phyloP scores from a whole-genome alignment of 1,140 invertebrate species.

The Oryctes rhinoceros region DNA sequence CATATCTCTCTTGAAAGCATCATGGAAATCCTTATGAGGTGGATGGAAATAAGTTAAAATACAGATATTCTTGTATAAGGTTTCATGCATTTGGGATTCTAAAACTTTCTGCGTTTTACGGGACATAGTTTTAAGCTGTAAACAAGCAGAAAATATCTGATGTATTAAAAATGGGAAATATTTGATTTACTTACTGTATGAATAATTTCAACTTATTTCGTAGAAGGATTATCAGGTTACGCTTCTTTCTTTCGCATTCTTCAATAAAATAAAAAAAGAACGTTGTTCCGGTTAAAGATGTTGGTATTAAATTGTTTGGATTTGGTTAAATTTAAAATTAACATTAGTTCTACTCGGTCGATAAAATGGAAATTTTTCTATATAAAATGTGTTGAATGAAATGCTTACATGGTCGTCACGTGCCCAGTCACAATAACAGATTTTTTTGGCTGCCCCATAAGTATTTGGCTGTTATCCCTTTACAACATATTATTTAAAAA shows the following conservation, averaged over 20 bases:
- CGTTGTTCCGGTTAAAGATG: neutral
- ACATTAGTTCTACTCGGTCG: neutral
- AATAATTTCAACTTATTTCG: too few relatives aligned
- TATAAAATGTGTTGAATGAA: too few relatives aligned
- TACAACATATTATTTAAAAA: too few relatives aligned
- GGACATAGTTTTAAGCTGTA: slow-evolving; percentile 43
- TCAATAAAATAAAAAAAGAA: neutral
- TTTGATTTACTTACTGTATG: neutral
- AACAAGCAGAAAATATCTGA: too few relatives aligned
- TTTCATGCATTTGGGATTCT: slow-evolving; percentile 36
- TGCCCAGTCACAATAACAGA: too few relatives aligned
- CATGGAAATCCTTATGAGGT: slow-evolving; percentile 50
- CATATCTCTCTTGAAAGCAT: slow-evolving; percentile 55
- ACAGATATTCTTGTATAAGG: slow-evolving; percentile 45
- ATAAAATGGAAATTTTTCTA: neutral
- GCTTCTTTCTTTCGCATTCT: too few relatives aligned
- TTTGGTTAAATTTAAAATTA: slow-evolving; percentile 7
- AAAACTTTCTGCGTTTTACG: slow-evolving; percentile 47
- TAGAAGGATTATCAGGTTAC: too few relatives aligned
- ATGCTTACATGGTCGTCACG: too few relatives aligned
- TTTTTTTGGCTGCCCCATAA: too few relatives aligned
- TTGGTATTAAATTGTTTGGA: neutral
- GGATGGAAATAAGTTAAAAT: slow-evolving; percentile 49
- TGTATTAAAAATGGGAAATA: too few relatives aligned
- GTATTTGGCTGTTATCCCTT: too few relatives aligned